phyloP scores from a whole-genome alignment of 2,113 vertebrate genomes.

The Polypterus bichir region DNA sequence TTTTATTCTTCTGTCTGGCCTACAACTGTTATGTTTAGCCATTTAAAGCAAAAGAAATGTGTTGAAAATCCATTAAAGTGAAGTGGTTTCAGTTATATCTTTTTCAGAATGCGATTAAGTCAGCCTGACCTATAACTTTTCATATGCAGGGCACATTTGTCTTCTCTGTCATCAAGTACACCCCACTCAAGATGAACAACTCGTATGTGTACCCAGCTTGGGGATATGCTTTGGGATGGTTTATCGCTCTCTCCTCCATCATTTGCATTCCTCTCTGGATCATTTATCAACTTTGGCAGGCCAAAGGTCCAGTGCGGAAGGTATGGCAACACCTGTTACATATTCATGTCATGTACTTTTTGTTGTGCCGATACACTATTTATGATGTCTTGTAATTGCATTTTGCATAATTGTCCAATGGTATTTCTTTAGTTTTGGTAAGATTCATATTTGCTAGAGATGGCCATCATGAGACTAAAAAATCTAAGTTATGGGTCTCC shows the following conservation, averaged over 20 bases:
- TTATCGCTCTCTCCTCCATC: slow-evolving; percentile 9
- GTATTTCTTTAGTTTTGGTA: too few species aligned
- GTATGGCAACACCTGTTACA: slow-evolving; percentile 18
- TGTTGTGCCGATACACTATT: too few species aligned
- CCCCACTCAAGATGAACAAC: slow-evolving; percentile 13
- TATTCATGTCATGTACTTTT: neutral
- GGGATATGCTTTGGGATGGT: slow-evolving; percentile 8
- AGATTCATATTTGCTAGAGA: too few species aligned
- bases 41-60: too few species aligned
- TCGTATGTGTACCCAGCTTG: slow-evolving; percentile 11
- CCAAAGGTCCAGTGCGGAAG: slow-evolving; percentile 36
- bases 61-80: too few species aligned
- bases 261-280: slow-evolving; percentile 6
- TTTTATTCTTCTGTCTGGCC: too few species aligned
- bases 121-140: neutral
- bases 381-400: too few species aligned
- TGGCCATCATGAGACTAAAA: too few species aligned
- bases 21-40: too few species aligned
- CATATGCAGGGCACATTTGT: slow-evolving; percentile 9
- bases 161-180: slow-evolving; percentile 2
- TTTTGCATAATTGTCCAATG: too few species aligned
- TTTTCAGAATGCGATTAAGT: neutral
- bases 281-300: slow-evolving; percentile 22
- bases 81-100: neutral
- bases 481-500: too few species aligned